Conservation (phyloP, 1,140 invertebrate species). For the Scaptomyza pallida region DNA sequence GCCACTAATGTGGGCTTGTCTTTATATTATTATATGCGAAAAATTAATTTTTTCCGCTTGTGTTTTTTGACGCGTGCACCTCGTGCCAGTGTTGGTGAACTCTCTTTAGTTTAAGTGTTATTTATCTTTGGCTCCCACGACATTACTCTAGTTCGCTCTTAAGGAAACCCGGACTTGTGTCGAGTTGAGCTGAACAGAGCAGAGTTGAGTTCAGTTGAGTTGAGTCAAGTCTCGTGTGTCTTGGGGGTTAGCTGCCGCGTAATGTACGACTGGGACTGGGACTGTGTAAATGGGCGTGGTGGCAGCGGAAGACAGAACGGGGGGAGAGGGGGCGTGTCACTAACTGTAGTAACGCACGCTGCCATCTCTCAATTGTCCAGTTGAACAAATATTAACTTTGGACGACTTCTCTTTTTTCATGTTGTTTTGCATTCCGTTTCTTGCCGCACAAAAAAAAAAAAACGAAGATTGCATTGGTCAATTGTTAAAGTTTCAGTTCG, state of each 20-base stretch:
- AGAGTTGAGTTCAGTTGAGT: constrained; percentile 2
- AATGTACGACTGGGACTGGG: constrained; percentile 56
- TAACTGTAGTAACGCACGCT: constrained; percentile 13
- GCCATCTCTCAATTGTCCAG: constrained; percentile 70
- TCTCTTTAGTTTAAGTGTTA: too few relatives aligned
- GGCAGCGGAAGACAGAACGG: too few relatives aligned
- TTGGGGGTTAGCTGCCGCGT: constrained; percentile 48
- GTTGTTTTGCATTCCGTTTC: constrained; percentile 27
- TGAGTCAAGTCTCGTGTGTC: constrained; percentile 35
- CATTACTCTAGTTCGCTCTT: constrained; percentile 75
- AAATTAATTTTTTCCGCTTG: too few relatives aligned
- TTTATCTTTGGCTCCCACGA: constrained; percentile 79
- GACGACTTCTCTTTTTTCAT: constrained; percentile 11
- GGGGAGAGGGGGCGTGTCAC: constrained; percentile 5
- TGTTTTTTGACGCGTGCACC: too few relatives aligned
- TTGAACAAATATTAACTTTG: constrained; percentile 77
- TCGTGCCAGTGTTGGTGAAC: too few relatives aligned
- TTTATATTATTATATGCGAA: too few relatives aligned
- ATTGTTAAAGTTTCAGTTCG: constrained; percentile 53
- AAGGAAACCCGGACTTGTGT: constrained; percentile 10
- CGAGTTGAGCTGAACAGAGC: not conserved
- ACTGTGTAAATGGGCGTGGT: constrained; percentile 16
- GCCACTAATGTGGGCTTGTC: too few relatives aligned
- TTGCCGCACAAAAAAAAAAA: not conserved
- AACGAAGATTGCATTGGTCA: constrained; percentile 37